Base-by-base conservation (phyloP, 2,888 invertebrate genomes). In the Leptinotarsa rubiginosa region DNA sequence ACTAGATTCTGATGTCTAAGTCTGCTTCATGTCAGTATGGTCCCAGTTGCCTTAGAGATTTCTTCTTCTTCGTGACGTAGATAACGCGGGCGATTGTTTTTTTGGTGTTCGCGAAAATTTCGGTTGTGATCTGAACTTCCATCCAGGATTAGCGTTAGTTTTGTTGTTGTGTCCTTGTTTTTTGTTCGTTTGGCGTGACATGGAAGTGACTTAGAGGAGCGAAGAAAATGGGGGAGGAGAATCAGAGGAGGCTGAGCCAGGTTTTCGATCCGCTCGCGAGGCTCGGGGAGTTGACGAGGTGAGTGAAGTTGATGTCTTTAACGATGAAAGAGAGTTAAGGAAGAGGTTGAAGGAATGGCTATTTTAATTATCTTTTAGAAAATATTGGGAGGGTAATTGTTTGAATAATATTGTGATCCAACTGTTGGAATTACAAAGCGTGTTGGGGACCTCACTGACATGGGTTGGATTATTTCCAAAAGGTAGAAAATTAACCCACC, bases 261-360 rank as follows among this genome's bases (percentile, higher is more conserved):
- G 93, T 94, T 83, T 94, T 94, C 87, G 95, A 95, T 89, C 95
- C 95, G 81, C 90, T 95, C 84, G 91, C 94, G 78, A 90, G 94
- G 87, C 89, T 95, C 78, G 92, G 92, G 87, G 92, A 94, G 86
- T 89, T 92, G 81, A 91, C 91, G 54, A 83, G 84, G 81, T 80
- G 79, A 74, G 76, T 52, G 7, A n/a, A 25, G 15, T 47, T 18
- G 52, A 52, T 52, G 52, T 52, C 0, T 52, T 18, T 18, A 4
- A 18, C 3, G 12, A 18, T n/a, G 2, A 41, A 41, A 41, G 12
- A 41, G 0, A 41, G 41, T 10, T 12, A 10, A 10, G 10, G 41
- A 41, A 41, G 41, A 41, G 2, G 10, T 41, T 41, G 10, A 41
- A 12, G 10, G 10, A 41, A 41, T 41, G 10, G 41, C 2, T 41